These are phyloP conservation scores for Oncorhynchus clarkii DNA, from an alignment of 2,113 vertebrate species.

Conservation along the genomic window DNA sequence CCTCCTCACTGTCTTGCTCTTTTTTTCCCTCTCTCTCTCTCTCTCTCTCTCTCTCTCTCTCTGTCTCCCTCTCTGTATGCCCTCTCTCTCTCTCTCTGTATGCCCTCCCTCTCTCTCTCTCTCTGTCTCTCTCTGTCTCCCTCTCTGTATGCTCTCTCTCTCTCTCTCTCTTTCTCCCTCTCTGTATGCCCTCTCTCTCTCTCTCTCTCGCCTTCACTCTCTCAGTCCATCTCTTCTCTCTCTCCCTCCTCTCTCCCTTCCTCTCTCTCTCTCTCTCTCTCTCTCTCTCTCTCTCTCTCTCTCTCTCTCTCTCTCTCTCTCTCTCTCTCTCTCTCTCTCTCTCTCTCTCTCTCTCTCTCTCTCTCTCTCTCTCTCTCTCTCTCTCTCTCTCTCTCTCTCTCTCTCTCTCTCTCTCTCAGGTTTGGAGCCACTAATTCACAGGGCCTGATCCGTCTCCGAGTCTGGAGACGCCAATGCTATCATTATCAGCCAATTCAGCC, in stretches of 20 bases:
- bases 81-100: constrained; percentile 4
- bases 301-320: constrained; percentile 12
- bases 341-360: constrained; percentile 22
- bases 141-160: constrained; percentile 7
- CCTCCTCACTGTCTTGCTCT: constrained; percentile 44
- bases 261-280: constrained; percentile 17
- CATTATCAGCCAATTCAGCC: constrained; percentile 86
- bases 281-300: background rate
- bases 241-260: background rate
- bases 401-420: constrained; percentile 47
- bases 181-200: constrained; percentile 28
- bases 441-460: constrained; percentile 78
- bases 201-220: constrained; percentile 41
- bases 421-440: constrained; percentile 74
- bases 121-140: constrained; percentile 8
- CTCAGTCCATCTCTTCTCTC: constrained; percentile 5
- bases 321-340: constrained; percentile 1
- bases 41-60: constrained; percentile 12
- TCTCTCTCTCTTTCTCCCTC: background rate
- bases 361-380: constrained; percentile 33
- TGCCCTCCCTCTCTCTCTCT: constrained; percentile 4
- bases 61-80: background rate
- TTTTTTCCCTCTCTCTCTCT: background rate
- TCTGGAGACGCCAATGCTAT: constrained; percentile 80
- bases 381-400: constrained; percentile 28